Evolutionary conservation across 2,888 invertebrate genomes (phyloP).

Genomic region (Drosophila mimica): DNA sequence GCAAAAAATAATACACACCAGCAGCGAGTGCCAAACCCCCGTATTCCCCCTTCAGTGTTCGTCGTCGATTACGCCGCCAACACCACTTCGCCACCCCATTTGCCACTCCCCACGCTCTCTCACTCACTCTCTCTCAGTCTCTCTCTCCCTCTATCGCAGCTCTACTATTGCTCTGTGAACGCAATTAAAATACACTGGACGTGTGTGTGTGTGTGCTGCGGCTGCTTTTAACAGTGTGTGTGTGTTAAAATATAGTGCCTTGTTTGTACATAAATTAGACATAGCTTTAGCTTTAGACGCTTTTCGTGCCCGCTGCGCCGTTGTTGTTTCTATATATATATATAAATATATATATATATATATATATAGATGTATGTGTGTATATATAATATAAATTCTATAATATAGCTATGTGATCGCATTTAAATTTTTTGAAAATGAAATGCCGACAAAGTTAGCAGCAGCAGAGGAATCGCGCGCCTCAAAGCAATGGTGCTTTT

Average conservation of each 20-base stretch:
- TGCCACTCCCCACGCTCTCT: conserved; percentile 55
- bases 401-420: conserved; percentile 59
- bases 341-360: conserved; percentile 17
- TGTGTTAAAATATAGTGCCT: conserved; percentile 73
- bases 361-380: conserved; percentile 21
- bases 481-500: conserved; percentile 46
- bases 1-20: conserved; percentile 80
- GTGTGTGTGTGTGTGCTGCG: conserved; percentile 29
- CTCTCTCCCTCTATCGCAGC: conserved; percentile 17
- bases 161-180: conserved; percentile 60
- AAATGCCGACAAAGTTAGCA: conserved; percentile 37
- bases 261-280: conserved; percentile 78
- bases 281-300: conserved; percentile 65
- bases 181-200: conserved; percentile 69
- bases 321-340: conserved; percentile 62
- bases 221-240: conserved; percentile 24
- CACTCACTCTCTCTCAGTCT: conserved; percentile 4
- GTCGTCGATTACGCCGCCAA: conserved; percentile 33
- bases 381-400: conserved; percentile 43
- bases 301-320: conserved; percentile 45
- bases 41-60: neutral
- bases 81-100: conserved; percentile 51
- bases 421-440: conserved; percentile 34
- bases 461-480: conserved; percentile 25
- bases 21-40: conserved; percentile 31